Evolutionary conservation across 2,888 invertebrate genomes (phyloP).

Genomic region (Meloe dianella): DNA sequence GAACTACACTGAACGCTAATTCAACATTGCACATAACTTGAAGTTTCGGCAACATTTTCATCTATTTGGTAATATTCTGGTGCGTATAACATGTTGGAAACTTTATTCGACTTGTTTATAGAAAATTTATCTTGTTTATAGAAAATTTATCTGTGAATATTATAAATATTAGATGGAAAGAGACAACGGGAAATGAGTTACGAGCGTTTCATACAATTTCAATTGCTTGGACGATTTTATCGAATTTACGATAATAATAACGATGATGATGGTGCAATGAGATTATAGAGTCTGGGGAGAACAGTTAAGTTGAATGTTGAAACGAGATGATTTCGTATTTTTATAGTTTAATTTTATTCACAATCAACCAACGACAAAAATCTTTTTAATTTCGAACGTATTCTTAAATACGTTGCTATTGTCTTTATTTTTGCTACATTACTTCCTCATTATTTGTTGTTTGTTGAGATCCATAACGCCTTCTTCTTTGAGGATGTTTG

Average conservation of each 20-base stretch:
- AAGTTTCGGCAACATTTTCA: background rate
- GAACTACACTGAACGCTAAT: background rate
- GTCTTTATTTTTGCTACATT: too few relatives aligned
- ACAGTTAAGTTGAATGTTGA: background rate
- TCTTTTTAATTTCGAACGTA: too few relatives aligned
- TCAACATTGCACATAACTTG: background rate
- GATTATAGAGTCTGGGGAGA: background rate
- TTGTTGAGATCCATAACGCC: too few relatives aligned
- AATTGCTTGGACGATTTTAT: background rate
- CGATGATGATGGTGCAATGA: background rate
- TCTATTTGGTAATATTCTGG: background rate
- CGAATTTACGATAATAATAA: background rate
- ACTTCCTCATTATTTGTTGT: too few relatives aligned
- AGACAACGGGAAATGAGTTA: background rate
- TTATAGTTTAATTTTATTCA: too few relatives aligned
- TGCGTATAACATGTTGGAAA: background rate
- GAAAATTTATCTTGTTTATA: background rate
- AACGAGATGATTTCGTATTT: too few relatives aligned
- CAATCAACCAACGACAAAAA: too few relatives aligned
- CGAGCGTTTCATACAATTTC: background rate
- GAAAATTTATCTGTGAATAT: background rate
- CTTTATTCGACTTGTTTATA: background rate
- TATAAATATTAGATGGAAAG: background rate
- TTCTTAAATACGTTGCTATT: too few relatives aligned
- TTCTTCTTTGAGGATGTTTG: too few relatives aligned